These are phyloP conservation scores for Thomomys bottae DNA, from an alignment of 2,113 vertebrate genomes.

Conservation along the genomic window DNA sequence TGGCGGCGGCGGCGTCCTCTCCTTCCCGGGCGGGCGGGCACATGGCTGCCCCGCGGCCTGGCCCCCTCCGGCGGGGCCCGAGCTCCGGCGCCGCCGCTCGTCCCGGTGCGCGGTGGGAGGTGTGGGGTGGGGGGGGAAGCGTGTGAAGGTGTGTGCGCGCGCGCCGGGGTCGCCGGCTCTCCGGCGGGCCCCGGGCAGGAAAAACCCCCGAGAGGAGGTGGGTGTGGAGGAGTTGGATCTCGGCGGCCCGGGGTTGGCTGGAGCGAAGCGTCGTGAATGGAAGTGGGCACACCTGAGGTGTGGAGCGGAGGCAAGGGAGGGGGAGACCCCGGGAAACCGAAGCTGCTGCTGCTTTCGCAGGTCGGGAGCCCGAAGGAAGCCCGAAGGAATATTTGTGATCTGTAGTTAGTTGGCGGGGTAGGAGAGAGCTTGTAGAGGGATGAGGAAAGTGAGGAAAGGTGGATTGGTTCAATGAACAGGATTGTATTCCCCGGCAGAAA, in stretches of 20 bases:
- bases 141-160: constrained; percentile 41
- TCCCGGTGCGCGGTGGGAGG: background rate
- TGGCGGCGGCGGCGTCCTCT: constrained; percentile 44
- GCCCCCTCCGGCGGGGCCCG: background rate
- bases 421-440: background rate
- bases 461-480: background rate
- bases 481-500: constrained; percentile 52
- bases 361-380: background rate
- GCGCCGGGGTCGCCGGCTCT: constrained; percentile 41
- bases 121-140: constrained; percentile 44
- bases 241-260: background rate
- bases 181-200: background rate
- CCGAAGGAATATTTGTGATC: background rate
- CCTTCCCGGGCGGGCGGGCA: background rate
- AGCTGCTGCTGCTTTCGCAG: background rate
- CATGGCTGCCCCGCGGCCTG: background rate
- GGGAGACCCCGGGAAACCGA: constrained; percentile 8
- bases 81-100: background rate
- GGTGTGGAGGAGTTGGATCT: constrained; percentile 28
- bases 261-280: background rate
- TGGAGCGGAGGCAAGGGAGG: background rate
- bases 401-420: background rate
- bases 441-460: background rate
- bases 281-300: constrained; percentile 61
- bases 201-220: constrained; percentile 18